Evolutionary conservation across 92 coral and sea anemone species (phyloP), one percentile per base, ranked within the genome.

Genomic region (Scolanthus callimorphus): DNA sequence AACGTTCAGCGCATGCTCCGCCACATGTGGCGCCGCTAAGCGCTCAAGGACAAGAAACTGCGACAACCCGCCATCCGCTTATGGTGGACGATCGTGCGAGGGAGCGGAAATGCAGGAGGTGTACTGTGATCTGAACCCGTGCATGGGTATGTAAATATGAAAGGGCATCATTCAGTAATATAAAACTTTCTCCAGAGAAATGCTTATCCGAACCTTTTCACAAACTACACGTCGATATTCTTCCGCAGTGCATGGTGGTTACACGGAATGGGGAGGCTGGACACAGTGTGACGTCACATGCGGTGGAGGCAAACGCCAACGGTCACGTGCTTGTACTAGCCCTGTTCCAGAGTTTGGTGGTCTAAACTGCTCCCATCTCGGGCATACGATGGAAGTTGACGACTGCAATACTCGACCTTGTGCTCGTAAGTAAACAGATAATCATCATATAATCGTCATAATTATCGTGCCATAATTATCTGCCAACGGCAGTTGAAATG

Each of bases 281-380:
- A 80, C 94, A 50, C 83, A 76, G 44, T 94, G 99, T 67, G 94
- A 84, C 83, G 90, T 84, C 83, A 85, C 99, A 0, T 94, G 99
- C 59, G 99, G 99, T 11, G 90, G 95, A 21, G 99, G 99, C 9
- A 91, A 83, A 62, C 75, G 96, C 37, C 76, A 77, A 70, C 72
- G 99, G 49, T 83, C 91, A 79, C 96, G 99, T 73, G 91, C 99
- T 27, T 94, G 99, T 54, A 89, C 96, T 37, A 74, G 34, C 57
- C 99, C 99, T 25, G 73, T 84, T 2, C 99, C 99, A 15, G 86
- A 94, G 63, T 89, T 57, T 55, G 97, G 97, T 60, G 99, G 99
- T 50, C 61, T 74, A 37, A 85, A 81, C 64, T 94, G 99, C 65
- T 39, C 84, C 17, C 63, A 78, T 29, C 57, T 72, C 27, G 99